Conservation (phyloP, 2,888 invertebrate genomes). For the Mesorhabditis sp. region DNA sequence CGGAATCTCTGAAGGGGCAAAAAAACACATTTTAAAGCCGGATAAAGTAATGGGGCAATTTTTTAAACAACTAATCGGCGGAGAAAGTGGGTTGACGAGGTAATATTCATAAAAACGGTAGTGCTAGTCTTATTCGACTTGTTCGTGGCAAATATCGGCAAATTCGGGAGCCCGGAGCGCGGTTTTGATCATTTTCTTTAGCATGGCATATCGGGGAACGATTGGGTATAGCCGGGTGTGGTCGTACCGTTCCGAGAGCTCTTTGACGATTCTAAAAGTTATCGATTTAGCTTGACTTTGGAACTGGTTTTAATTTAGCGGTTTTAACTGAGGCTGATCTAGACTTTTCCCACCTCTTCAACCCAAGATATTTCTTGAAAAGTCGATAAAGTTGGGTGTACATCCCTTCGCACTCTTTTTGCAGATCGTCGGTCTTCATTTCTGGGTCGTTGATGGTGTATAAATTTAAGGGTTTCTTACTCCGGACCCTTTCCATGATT, state of each 20-base stretch:
- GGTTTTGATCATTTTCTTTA: conserved; percentile 94
- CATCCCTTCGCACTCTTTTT: conserved; percentile 87
- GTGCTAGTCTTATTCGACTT: conserved; percentile 63
- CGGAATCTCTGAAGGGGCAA: too few relatives aligned
- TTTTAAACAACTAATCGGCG: too few relatives aligned
- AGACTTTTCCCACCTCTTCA: conserved; percentile 72
- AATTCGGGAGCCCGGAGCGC: conserved; percentile 92
- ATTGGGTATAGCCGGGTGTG: conserved; percentile 50
- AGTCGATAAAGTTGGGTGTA: conserved; percentile 86
- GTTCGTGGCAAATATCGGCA: conserved; percentile 91
- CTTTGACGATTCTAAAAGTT: conserved; percentile 24
- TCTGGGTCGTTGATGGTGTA: background rate
- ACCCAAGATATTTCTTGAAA: conserved; percentile 83
- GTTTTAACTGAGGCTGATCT: background rate
- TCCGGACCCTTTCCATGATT: conserved; percentile 8
- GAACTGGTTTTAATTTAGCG: background rate
- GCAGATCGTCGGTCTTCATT: conserved; percentile 81
- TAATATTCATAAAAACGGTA: background rate
- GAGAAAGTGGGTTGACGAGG: too few relatives aligned
- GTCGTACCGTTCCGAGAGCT: conserved; percentile 44
- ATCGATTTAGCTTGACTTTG: background rate
- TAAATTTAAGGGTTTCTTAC: background rate
- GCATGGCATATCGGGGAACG: conserved; percentile 76
- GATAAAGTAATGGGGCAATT: too few relatives aligned
- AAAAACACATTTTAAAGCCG: too few relatives aligned